phyloP scores from a whole-genome alignment of 2,888 invertebrate species.

The Anagyrus pseudococci region DNA sequence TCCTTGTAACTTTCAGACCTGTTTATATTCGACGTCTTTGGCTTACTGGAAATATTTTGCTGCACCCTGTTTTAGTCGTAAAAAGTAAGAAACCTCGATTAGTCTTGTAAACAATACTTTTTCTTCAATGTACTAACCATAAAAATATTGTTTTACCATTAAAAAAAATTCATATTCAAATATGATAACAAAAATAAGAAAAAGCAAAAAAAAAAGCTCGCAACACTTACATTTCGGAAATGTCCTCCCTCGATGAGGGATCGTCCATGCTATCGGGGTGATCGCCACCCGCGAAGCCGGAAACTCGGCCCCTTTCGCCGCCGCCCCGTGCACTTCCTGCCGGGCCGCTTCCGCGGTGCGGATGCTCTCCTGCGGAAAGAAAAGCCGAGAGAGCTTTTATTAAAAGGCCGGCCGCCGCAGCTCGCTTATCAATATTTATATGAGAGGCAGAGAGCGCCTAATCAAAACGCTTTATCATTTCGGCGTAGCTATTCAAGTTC shows the following conservation, averaged over 20 bases:
- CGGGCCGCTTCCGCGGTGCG: constrained; percentile 56
- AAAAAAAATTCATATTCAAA: not conserved
- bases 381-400: not conserved
- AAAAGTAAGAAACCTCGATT: constrained; percentile 20
- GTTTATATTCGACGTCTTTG: constrained; percentile 65
- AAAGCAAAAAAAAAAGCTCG: constrained; percentile 41
- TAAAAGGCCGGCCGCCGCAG: not conserved
- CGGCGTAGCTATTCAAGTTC: too few species aligned
- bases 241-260: constrained; percentile 59
- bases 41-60: constrained; percentile 61
- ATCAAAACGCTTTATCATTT: too few species aligned
- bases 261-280: constrained; percentile 58
- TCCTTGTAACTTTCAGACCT: constrained; percentile 79
- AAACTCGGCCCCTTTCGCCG: constrained; percentile 57
- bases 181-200: not conserved
- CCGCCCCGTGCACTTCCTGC: constrained; percentile 55
- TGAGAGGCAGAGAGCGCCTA: too few species aligned
- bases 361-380: constrained; percentile 55
- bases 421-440: too few species aligned
- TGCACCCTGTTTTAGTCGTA: constrained; percentile 53
- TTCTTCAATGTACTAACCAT: too few species aligned
- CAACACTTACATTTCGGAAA: constrained; percentile 59
- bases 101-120: constrained; percentile 11
- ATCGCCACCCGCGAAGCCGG: constrained; percentile 53
- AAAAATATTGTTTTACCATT: not conserved